Evolutionary conservation across 2,888 invertebrate genomes (phyloP), one percentile per base, ranked within the genome.

Genomic region (Orthosia gothica): DNA sequence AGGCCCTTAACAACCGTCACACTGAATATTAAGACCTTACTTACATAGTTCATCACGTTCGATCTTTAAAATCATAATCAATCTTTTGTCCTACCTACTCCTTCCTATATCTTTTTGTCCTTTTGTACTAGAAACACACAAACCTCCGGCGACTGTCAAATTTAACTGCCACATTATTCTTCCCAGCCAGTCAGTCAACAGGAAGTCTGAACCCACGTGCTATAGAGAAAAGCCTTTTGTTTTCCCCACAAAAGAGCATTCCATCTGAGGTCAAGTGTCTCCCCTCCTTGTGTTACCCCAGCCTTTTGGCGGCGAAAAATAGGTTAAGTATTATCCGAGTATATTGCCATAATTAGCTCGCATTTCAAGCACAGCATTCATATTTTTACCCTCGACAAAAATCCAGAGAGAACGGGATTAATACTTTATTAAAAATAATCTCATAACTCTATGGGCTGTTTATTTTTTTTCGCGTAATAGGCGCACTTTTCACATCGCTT

Each of bases 381-480:
- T 26, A 65, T 64, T 74, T 79, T 69, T 61, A 61, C 16, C 63
- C 59, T 26, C 40, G 50, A 65, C 18, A 70, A 81, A 69, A 69
- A 67, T 57, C 49, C 57, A 49, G 26, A 50, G 40, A 71, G 57
- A 26, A 20, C 32, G 57, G 23, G 40, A 70, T 68, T 70, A 74
- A 66, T 70, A 68, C 69, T 62, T 69, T 79, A 76, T 74, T 82
- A 82, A 76, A 82, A 84, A 76, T 80, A 74, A 85, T 73, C 73
- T 61, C 77, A 65, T 78, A 78, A 73, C 74, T 81, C 75, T 70
- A 81, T 74, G 55, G 62, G 23, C 65, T 81, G 76, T 81, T 78
- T 76, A 78, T 80, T 79, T 80, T 80, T 79, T 83, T 74, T 64
- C 54, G 20, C 71, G 81, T 86, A 89, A 89, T 87, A 85, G 82